These are phyloP conservation scores for Dryomyza anilis DNA, from an alignment of 2,888 invertebrate genomes.

Conservation along the genomic window DNA sequence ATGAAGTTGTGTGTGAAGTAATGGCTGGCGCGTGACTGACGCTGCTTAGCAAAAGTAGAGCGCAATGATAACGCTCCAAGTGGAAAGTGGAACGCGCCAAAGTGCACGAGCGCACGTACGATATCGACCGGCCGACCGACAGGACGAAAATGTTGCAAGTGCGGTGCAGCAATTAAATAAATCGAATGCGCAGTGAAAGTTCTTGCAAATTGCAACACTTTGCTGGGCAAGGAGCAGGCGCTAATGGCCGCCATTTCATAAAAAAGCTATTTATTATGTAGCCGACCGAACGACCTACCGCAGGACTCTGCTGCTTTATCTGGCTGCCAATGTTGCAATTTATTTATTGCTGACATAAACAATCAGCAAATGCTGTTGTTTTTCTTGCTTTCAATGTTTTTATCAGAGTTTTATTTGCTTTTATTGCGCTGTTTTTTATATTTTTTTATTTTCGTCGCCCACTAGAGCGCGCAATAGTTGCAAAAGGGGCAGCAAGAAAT, in stretches of 20 bases:
- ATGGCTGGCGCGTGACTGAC: slow-evolving; percentile 11
- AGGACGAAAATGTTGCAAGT: background rate
- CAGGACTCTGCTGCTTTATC: background rate
- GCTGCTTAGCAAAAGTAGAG: background rate
- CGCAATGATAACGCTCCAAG: background rate
- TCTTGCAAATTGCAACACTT: background rate
- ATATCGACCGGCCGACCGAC: too few relatives aligned
- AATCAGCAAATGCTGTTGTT: too few relatives aligned
- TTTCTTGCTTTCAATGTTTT: too few relatives aligned
- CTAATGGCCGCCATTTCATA: background rate
- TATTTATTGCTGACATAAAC: slow-evolving; percentile 23
- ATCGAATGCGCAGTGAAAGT: background rate
- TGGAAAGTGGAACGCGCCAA: background rate
- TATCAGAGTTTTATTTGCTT: too few relatives aligned
- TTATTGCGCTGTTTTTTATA: too few relatives aligned
- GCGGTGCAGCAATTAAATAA: background rate
- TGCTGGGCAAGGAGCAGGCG: background rate
- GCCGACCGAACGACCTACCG: too few relatives aligned
- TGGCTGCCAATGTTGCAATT: background rate
- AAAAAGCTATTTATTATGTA: background rate
- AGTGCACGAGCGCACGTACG: background rate
- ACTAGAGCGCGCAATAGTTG: too few relatives aligned
- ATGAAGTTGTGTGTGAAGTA: slow-evolving; percentile 15
- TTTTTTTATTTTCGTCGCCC: too few relatives aligned
- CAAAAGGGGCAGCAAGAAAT: too few relatives aligned